Conservation (phyloP, 2,797 vertebrate species). For the Cercopithecus mitis region DNA sequence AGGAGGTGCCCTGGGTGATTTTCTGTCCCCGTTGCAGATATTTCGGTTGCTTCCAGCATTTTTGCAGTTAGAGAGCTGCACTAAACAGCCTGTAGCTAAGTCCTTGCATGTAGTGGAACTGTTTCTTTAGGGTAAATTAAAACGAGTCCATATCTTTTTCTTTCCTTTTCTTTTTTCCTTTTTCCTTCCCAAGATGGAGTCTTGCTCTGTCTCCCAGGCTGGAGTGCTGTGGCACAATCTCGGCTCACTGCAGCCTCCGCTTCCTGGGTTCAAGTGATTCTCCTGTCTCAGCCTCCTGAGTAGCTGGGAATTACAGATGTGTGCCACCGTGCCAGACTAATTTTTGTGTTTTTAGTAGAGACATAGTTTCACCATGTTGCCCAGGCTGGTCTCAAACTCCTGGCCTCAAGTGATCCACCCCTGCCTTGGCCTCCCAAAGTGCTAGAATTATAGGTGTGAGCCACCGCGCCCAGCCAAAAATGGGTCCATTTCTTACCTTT, state of each 20-base stretch:
- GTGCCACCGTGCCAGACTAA: neutral
- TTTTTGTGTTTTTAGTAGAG: neutral
- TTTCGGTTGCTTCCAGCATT: neutral
- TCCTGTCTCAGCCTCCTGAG: neutral
- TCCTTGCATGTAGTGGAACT: accelerated
- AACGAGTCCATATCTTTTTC: neutral
- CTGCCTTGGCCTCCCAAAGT: neutral
- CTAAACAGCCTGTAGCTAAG: neutral
- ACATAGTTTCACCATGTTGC: neutral
- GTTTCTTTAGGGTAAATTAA: neutral
- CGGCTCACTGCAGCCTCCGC: neutral
- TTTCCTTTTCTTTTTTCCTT: too few relatives aligned
- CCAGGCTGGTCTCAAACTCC: neutral
- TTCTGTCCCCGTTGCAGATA: neutral
- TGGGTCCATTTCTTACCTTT: neutral
- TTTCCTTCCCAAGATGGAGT: too few relatives aligned
- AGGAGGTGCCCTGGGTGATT: accelerated
- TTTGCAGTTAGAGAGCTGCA: neutral
- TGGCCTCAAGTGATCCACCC: neutral
- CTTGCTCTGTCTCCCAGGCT: neutral
- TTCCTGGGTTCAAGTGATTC: neutral
- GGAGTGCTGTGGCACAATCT: neutral
- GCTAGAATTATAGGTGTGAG: neutral
- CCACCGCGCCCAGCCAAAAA: neutral
- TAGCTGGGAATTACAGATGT: neutral